These are phyloP conservation scores for Tiliqua scincoides DNA, from an alignment of 2,113 vertebrate species.

Conservation along the genomic window DNA sequence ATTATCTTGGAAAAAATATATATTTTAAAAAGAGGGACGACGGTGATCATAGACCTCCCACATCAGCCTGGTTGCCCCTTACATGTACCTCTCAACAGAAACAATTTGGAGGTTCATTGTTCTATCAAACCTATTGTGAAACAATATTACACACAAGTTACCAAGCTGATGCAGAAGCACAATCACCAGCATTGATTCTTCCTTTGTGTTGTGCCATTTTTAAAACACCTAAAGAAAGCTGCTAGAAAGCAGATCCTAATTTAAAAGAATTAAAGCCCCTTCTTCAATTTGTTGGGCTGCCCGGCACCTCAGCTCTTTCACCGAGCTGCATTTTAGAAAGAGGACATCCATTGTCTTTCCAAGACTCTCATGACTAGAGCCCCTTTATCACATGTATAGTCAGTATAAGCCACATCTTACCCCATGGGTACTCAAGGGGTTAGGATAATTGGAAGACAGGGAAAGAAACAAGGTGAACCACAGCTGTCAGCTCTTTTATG, in stretches of 20 bases:
- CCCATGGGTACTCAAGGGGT: constrained; percentile 50
- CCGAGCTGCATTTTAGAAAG: constrained; percentile 30
- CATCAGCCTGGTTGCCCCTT: not conserved
- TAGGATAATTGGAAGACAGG: constrained; percentile 50
- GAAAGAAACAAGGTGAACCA: constrained; percentile 49
- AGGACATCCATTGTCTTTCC: constrained; percentile 25
- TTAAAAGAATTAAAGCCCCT: not conserved
- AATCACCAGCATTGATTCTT: constrained; percentile 13
- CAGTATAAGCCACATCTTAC: constrained; percentile 28
- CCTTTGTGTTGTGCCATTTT: no score
- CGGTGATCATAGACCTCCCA: no score
- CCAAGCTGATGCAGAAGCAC: not conserved
- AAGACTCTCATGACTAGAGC: constrained; percentile 30
- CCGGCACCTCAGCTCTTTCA: constrained; percentile 16
- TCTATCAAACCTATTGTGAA: not conserved
- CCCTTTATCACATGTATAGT: constrained; percentile 26
- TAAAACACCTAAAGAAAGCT: no score
- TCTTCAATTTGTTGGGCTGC: not conserved
- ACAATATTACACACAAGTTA: not conserved
- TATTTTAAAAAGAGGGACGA: no score
- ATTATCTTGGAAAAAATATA: no score
- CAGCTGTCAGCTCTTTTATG: constrained; percentile 67
- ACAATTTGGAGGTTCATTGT: fast-evolving
- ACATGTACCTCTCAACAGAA: not conserved
- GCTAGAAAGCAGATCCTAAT: not conserved